Conservation (phyloP, 2,797 vertebrate species). For the Melanotaenia pygmaea region DNA sequence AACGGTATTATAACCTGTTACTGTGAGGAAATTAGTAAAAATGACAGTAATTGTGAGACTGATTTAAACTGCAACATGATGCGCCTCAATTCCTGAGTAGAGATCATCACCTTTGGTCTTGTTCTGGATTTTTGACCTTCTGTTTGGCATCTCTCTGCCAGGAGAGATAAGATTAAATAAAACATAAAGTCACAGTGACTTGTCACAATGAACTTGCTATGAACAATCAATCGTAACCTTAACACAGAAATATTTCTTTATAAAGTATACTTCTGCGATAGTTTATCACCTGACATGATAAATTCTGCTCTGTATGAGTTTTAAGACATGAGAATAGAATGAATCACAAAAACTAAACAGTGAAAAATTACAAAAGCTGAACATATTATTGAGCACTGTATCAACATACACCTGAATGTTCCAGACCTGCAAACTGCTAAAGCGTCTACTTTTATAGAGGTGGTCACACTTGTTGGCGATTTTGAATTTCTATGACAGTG, state of each 20-base stretch:
- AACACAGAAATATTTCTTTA: not conserved
- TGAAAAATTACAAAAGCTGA: too few relatives aligned
- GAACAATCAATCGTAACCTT: not conserved
- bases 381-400: too few relatives aligned
- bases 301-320: too few relatives aligned
- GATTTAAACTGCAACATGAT: conserved; percentile 2
- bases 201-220: not conserved
- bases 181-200: not conserved
- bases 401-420: too few relatives aligned
- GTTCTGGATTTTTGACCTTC: not conserved
- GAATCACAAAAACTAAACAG: too few relatives aligned
- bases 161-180: conserved; percentile 3
- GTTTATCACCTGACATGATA: too few relatives aligned
- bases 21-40: not conserved
- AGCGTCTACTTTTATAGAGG: too few relatives aligned
- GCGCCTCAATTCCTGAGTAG: not conserved
- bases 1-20: not conserved
- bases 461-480: too few relatives aligned
- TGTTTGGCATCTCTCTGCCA: not conserved
- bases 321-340: too few relatives aligned
- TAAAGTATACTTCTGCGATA: too few relatives aligned
- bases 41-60: not conserved
- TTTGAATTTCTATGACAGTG: too few relatives aligned
- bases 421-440: too few relatives aligned
- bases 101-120: not conserved